Percentiles rank a stretch among this genome's conserved stretches.
These are phyloP conservation scores for Porites australiensis DNA, from an alignment of 64 coral and sea anemone genomes.

Conservation along the genomic window DNA sequence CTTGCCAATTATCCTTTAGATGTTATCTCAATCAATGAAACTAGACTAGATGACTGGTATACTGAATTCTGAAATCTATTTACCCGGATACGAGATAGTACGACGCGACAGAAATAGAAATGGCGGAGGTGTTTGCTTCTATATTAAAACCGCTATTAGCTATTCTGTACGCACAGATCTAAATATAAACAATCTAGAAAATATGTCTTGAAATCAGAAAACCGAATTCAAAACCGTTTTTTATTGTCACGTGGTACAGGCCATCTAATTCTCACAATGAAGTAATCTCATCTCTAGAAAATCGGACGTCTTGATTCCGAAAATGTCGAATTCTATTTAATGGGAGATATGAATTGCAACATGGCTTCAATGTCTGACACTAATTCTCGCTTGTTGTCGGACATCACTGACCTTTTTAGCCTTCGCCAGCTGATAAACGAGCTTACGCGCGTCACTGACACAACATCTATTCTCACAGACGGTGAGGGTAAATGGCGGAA, in stretches of 20 bases:
- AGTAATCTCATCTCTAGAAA: slow-evolving; percentile 32
- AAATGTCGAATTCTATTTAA: slow-evolving; percentile 29
- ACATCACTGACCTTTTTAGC: not conserved
- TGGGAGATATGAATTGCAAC: slow-evolving; percentile 19
- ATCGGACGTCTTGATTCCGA: slow-evolving; percentile 24
- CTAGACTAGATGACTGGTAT: slow-evolving; percentile 36
- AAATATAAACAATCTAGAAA: not conserved
- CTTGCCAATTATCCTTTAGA: not conserved
- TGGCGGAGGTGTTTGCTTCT: not conserved
- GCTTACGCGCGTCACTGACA: slow-evolving; percentile 17
- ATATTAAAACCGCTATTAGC: not conserved
- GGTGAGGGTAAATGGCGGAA: too few species aligned
- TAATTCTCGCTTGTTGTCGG: not conserved
- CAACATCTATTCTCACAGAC: not conserved
- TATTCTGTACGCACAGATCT: slow-evolving; percentile 44
- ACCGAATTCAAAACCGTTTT: slow-evolving; percentile 47
- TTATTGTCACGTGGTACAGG: slow-evolving; percentile 54
- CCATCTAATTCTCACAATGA: slow-evolving; percentile 46
- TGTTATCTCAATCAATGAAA: slow-evolving; percentile 44
- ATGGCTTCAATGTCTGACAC: not conserved
- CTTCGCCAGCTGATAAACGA: not conserved
- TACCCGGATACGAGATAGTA: not conserved
- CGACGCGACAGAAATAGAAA: too few species aligned
- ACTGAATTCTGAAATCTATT: not conserved
- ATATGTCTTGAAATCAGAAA: slow-evolving; percentile 45